Conservation (phyloP, 2,113 vertebrate genomes). For the Hyperoodon ampullatus region DNA sequence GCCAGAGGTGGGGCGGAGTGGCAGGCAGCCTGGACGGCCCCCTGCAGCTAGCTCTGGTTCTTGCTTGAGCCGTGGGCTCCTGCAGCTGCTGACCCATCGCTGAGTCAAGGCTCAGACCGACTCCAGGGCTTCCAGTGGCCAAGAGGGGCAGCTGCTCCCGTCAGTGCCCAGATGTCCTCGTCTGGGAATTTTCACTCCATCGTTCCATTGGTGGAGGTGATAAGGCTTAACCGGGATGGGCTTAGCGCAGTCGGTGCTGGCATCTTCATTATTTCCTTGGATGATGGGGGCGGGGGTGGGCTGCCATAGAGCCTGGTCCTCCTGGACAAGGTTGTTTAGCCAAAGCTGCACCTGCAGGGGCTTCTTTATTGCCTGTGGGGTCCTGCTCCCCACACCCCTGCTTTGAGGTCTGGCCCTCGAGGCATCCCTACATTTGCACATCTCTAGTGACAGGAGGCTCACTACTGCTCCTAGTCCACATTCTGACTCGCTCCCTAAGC, state of each 20-base stretch:
- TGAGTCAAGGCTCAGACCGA: background rate
- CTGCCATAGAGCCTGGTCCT: background rate
- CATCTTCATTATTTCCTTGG: background rate
- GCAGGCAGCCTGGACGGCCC: background rate
- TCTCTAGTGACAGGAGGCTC: background rate
- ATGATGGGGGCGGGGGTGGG: rapidly evolving
- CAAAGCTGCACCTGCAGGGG: too few relatives aligned
- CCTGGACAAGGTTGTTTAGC: background rate
- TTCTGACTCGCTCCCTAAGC: background rate
- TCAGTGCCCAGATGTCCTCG: rapidly evolving
- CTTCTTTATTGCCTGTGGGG: background rate
- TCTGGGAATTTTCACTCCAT: rapidly evolving
- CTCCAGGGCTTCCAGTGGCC: background rate
- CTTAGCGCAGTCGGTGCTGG: rapidly evolving
- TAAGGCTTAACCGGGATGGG: rapidly evolving
- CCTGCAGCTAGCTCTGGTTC: background rate
- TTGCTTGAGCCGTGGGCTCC: rapidly evolving
- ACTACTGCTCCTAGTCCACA: rapidly evolving
- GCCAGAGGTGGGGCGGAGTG: background rate
- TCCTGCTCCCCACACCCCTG: background rate
- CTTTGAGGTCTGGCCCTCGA: background rate
- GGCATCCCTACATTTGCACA: too few relatives aligned
- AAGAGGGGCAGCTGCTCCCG: rapidly evolving
- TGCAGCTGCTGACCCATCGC: rapidly evolving
- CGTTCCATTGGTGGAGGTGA: rapidly evolving